phyloP scores from a whole-genome alignment of 1,140 invertebrate species.

The Akabosia matsudoensis region DNA sequence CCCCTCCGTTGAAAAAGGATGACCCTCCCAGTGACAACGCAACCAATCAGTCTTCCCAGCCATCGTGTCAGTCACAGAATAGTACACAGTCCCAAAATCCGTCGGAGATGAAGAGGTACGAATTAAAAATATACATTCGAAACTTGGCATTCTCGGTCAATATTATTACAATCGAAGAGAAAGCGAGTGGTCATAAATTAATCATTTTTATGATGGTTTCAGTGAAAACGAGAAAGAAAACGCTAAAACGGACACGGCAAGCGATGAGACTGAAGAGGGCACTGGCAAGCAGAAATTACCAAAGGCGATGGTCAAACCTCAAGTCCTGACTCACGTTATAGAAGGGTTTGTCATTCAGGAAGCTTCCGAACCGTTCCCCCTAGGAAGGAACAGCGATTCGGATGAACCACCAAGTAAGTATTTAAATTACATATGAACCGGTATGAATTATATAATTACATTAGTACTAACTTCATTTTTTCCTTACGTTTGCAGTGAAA shows the following conservation, averaged over 20 bases:
- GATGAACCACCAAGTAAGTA: constrained; percentile 72
- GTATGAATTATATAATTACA: constrained; percentile 37
- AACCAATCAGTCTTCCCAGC: background rate
- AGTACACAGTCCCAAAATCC: background rate
- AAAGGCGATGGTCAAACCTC: constrained; percentile 94
- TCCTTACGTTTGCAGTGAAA: constrained; percentile 52
- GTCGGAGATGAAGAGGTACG: background rate
- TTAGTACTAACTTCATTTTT: constrained; percentile 25
- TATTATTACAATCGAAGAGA: no score
- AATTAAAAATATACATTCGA: no score
- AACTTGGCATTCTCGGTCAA: no score
- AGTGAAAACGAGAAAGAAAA: constrained; percentile 45
- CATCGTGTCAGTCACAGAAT: background rate
- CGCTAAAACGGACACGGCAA: constrained; percentile 27
- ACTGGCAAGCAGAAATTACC: constrained; percentile 61
- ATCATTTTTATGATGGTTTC: constrained; percentile 12
- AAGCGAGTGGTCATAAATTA: no score
- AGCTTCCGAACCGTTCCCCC: constrained; percentile 54
- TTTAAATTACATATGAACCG: background rate
- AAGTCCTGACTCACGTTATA: constrained; percentile 92
- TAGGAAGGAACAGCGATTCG: constrained; percentile 55
- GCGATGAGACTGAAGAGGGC: constrained; percentile 38
- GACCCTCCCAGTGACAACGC: constrained; percentile 23
- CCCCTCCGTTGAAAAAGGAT: constrained; percentile 38
- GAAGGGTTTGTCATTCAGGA: constrained; percentile 97